Conservation (phyloP, 2,797 vertebrate genomes). For the Erethizon dorsatum region DNA sequence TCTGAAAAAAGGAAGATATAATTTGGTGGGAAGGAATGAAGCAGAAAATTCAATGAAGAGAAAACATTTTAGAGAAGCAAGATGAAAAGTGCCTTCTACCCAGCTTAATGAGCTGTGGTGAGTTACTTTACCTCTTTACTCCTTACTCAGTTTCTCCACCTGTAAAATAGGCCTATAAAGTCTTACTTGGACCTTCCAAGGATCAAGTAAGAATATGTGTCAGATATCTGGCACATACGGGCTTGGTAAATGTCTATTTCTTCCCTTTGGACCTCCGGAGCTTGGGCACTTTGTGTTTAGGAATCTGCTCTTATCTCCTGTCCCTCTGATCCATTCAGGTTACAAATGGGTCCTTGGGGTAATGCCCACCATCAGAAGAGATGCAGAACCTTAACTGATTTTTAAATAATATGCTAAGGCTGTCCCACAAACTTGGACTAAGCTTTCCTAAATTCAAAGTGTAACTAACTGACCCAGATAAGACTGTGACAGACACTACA, state of each 20-base stretch:
- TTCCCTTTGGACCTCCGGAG: neutral
- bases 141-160: slow-evolving; percentile 32
- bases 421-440: slow-evolving; percentile 31
- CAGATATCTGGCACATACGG: neutral
- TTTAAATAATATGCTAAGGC: slow-evolving; percentile 20
- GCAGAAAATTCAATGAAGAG: slow-evolving; percentile 10
- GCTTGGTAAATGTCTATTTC: neutral
- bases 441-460: slow-evolving; percentile 42
- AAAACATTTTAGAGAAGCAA: neutral
- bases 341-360: neutral
- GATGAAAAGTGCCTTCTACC: neutral
- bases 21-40: slow-evolving; percentile 6
- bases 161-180: neutral
- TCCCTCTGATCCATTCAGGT: neutral
- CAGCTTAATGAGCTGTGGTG: neutral
- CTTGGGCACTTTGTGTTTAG: slow-evolving; percentile 10
- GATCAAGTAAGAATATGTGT: neutral
- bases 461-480: neutral
- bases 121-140: neutral
- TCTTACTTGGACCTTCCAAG: neutral
- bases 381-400: neutral
- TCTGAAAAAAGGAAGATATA: slow-evolving; percentile 15
- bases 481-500: slow-evolving; percentile 2
- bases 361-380: neutral
- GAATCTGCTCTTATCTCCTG: slow-evolving; percentile 13